Evolutionary conservation across 2,797 vertebrate genomes (phyloP), one percentile per base, ranked within the genome.

Genomic region (Synaphobranchus kaupii): DNA sequence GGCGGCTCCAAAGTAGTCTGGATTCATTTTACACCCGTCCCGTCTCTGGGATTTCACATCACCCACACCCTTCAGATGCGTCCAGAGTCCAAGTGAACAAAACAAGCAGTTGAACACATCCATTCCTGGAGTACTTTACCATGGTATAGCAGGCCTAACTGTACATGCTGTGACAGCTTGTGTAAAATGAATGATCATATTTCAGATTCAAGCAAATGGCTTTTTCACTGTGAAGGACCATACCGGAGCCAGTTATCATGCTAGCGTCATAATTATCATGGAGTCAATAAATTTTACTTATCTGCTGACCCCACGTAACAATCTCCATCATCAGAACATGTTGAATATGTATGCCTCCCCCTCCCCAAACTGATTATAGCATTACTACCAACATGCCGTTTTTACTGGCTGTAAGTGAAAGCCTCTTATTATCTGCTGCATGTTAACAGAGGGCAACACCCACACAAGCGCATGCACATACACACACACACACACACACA

Each of bases 141-240:
- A 76, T 5, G 71, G 31, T 25, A 47, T 5, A 7, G 44, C 8
- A 48, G 76, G 76, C 39, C 22, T 48, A 85, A 88, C 84, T 31
- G 84, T 85, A 71, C 89, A 85, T 83, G 81, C 88, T 89, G 87
- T 81, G 90, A 47, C 39, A 17, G 91, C 86, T 89, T 78, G 89
- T 89, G 63, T 86, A 89, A 91, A 90, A 93, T 89, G 90, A 86
- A 92, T 91, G 90, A 88, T 89, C 89, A 87, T 90, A 89, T 91
- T 92, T 93, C 83, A 90, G 80, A 87, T 84, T 54, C 86, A 85
- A 92, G 84, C 90, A 86, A 90, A 89, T 73, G 90, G 9, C 84
- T 47, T 80, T 80, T 25, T 83, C 76, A 85, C 84, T 34, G 87
- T n/a, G 90, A 82, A 90, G 87, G 39, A 76, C 50, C 34, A 84